A percentile compares a stretch with the other conserved stretches of the same genome.
phyloP scores from a whole-genome alignment of 1,140 invertebrate species.

The Sogatella furcifera region DNA sequence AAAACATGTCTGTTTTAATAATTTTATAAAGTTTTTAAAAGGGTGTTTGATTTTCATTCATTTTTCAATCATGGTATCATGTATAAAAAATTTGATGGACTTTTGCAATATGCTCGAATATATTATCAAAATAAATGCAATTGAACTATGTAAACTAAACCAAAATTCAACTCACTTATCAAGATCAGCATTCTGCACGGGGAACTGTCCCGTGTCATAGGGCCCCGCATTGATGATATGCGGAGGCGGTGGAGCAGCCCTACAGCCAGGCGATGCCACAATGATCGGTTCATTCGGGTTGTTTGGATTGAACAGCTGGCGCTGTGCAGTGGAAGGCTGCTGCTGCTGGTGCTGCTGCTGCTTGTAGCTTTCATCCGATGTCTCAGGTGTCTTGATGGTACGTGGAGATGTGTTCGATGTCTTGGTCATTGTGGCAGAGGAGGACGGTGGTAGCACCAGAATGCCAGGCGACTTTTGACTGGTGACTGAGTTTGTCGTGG shows the following conservation, averaged over 20 bases:
- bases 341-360: constrained; percentile 7
- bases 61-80: too few species aligned
- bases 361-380: too few species aligned
- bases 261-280: constrained; percentile 29
- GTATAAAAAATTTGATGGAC: too few species aligned
- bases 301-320: constrained; percentile 52
- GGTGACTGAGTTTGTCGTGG: constrained; percentile 17
- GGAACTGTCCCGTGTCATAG: constrained; percentile 39
- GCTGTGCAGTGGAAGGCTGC: constrained; percentile 30
- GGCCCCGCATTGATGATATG: not conserved
- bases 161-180: constrained; percentile 31
- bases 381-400: not conserved
- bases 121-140: too few species aligned
- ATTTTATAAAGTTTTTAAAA: too few species aligned
- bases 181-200: constrained; percentile 32
- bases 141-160: too few species aligned
- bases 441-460: constrained; percentile 21
- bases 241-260: too few species aligned
- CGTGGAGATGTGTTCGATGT: not conserved
- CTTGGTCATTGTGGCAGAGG: not conserved
- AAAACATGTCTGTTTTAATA: too few species aligned
- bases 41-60: too few species aligned
- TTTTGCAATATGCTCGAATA: too few species aligned
- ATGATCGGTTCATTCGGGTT: constrained; percentile 59
- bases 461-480: constrained; percentile 8